Percentiles rank a stretch among this genome's conserved stretches.
phyloP scores from a whole-genome alignment of 1,140 invertebrate species.

The Drosophila bipectinata region DNA sequence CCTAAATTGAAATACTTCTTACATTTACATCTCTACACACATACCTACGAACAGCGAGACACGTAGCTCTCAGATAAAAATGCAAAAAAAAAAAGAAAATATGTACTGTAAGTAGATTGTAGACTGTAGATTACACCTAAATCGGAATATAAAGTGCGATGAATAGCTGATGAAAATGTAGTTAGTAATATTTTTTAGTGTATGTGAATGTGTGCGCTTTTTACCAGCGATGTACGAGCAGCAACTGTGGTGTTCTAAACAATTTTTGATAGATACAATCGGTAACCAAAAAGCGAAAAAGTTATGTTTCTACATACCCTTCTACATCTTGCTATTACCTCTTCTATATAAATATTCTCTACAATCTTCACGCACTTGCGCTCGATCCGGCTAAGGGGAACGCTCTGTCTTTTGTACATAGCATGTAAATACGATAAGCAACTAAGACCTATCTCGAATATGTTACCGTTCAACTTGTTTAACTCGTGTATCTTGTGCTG shows the following conservation, averaged over 20 bases:
- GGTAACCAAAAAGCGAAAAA: slow-evolving; percentile 40
- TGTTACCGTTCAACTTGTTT: slow-evolving; percentile 31
- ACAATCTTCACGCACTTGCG: slow-evolving; percentile 47
- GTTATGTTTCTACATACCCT: slow-evolving; percentile 35
- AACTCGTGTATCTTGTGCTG: slow-evolving; percentile 36
- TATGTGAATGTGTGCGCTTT: slow-evolving; percentile 63
- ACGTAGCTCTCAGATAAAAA: not conserved
- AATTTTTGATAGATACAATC: slow-evolving; percentile 67
- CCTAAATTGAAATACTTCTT: slow-evolving; percentile 40
- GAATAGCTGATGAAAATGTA: slow-evolving; percentile 62
- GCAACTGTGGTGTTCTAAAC: slow-evolving; percentile 75
- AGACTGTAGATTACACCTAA: slow-evolving; percentile 32
- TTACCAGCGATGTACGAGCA: slow-evolving; percentile 74
- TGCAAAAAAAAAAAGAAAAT: slow-evolving; percentile 2
- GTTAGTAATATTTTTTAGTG: slow-evolving; percentile 69
- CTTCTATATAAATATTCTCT: slow-evolving; percentile 7
- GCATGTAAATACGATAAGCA: slow-evolving; percentile 62
- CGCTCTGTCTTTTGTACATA: slow-evolving; percentile 71
- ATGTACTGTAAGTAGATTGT: slow-evolving; percentile 50
- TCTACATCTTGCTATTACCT: slow-evolving; percentile 27
- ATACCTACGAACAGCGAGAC: slow-evolving; percentile 2
- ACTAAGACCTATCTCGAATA: slow-evolving; percentile 23
- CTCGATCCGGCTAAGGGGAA: slow-evolving; percentile 45
- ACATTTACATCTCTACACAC: slow-evolving; percentile 33
- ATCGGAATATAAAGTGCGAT: slow-evolving; percentile 44